Conservation (phyloP, 2,113 vertebrate species). For the Grus americana region DNA sequence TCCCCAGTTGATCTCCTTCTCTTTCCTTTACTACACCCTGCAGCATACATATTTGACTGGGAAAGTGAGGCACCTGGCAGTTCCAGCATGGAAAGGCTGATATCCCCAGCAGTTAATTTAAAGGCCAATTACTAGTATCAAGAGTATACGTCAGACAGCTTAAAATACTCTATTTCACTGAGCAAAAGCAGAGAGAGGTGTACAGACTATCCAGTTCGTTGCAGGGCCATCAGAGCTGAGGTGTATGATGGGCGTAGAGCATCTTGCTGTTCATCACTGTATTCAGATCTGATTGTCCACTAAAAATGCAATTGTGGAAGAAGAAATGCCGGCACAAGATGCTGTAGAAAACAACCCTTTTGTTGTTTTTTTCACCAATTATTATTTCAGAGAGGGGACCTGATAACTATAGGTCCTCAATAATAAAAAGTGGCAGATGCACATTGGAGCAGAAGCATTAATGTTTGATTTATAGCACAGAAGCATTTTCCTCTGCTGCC, state of each 20-base stretch:
- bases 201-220: neutral
- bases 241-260: neutral
- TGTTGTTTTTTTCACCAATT: neutral
- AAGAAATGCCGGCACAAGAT: neutral
- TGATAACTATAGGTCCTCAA: neutral
- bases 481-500: conserved; percentile 36
- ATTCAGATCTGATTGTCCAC: neutral
- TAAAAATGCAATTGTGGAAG: neutral
- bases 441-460: conserved; percentile 7
- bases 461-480: conserved; percentile 22
- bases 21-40: neutral
- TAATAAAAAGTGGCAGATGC: conserved; percentile 24
- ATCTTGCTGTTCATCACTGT: neutral
- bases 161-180: neutral
- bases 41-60: neutral
- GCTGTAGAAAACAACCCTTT: neutral
- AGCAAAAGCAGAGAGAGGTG: neutral
- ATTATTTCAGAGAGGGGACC: neutral
- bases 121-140: neutral
- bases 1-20: neutral
- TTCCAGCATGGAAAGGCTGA: neutral
- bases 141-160: neutral
- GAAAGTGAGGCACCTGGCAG: neutral
- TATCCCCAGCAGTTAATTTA: neutral
- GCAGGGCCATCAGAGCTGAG: neutral